Conservation (phyloP, 2,113 vertebrate genomes). For the Limnothrissa miodon region DNA sequence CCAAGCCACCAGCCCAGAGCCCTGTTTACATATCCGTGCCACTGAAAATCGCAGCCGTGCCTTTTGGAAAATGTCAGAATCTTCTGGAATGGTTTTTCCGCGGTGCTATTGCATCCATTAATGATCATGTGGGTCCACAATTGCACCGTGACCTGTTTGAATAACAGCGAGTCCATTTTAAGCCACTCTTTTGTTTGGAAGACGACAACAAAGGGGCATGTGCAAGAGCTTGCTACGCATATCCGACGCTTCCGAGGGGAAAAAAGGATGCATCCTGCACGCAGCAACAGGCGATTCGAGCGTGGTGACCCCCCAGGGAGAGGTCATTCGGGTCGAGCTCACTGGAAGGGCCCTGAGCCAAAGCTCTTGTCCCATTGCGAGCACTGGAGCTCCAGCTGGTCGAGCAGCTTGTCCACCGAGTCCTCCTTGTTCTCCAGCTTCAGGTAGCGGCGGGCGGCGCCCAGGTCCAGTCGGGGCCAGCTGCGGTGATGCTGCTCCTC, state of each 20-base stretch:
- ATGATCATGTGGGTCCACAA: not conserved
- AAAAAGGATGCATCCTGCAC: not conserved
- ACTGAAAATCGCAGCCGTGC: conserved; percentile 19
- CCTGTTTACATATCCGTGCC: conserved; percentile 28
- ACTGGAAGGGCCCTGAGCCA: conserved; percentile 68
- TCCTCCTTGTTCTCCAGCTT: conserved; percentile 80
- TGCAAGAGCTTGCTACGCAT: not conserved
- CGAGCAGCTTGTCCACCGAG: conserved; percentile 74
- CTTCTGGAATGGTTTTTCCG: conserved; percentile 33
- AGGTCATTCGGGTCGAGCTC: conserved; percentile 31
- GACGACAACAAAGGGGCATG: not conserved
- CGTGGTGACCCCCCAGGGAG: not conserved
- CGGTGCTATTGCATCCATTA: not conserved
- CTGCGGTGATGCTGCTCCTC: conserved; percentile 78
- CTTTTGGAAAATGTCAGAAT: conserved; percentile 24
- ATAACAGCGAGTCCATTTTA: not conserved
- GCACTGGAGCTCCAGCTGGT: conserved; percentile 61
- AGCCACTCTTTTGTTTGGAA: not conserved
- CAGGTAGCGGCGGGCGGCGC: conserved; percentile 73
- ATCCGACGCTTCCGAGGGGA: not conserved
- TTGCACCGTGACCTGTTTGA: not conserved
- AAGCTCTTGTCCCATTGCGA: conserved; percentile 60
- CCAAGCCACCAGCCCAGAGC: not conserved
- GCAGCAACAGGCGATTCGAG: not conserved
- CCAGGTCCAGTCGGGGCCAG: conserved; percentile 84